These are phyloP conservation scores for Solen grandis DNA, from an alignment of 1,140 invertebrate genomes.

Conservation along the genomic window DNA sequence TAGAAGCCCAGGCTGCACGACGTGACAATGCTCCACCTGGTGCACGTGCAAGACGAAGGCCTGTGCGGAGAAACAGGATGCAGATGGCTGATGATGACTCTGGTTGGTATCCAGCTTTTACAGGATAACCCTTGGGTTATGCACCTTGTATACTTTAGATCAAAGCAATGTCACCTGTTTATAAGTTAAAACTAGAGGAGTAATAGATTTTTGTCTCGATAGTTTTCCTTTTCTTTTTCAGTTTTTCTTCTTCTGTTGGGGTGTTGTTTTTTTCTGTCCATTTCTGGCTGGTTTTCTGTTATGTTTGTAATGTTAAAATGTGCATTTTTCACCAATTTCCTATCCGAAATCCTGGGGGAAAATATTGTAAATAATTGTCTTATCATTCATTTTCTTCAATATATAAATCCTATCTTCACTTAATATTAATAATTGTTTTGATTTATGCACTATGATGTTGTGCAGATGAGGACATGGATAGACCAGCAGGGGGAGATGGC, in stretches of 20 bases:
- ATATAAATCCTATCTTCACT: too few relatives aligned
- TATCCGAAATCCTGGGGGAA: too few relatives aligned
- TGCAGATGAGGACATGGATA: neutral
- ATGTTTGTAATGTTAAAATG: neutral
- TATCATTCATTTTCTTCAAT: too few relatives aligned
- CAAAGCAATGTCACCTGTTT: neutral
- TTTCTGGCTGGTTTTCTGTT: neutral
- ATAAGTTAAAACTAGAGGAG: neutral
- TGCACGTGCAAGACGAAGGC: conserved; percentile 6
- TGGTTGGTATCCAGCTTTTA: neutral
- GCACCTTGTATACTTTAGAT: neutral
- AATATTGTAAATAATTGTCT: too few relatives aligned
- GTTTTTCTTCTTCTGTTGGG: neutral
- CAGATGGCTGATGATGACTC: conserved; percentile 42
- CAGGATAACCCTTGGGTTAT: neutral
- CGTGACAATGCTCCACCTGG: conserved; percentile 29
- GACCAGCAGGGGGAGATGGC: conserved; percentile 4
- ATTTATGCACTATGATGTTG: too few relatives aligned
- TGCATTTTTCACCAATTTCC: neutral
- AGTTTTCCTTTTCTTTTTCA: neutral
- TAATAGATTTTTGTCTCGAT: neutral
- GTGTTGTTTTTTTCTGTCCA: neutral
- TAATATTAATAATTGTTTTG: too few relatives aligned
- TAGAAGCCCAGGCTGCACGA: neutral
- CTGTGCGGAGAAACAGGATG: conserved; percentile 16